Percentiles rank a stretch among this genome's conserved stretches.
These are phyloP conservation scores for Megalops cyprinoides DNA, from an alignment of 2,797 vertebrate species.

Conservation along the genomic window DNA sequence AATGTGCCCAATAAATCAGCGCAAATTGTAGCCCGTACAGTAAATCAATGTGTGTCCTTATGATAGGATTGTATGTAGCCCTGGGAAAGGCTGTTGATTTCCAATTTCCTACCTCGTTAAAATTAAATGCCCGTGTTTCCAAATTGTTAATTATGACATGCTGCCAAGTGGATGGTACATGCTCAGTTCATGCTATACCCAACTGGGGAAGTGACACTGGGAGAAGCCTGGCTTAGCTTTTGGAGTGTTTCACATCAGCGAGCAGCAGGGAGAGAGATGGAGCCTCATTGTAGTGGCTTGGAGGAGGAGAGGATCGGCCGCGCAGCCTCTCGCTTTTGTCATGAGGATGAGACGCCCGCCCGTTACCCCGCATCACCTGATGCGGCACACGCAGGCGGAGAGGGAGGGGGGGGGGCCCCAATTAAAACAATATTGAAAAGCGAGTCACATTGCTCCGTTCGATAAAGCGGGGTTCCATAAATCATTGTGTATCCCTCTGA, in stretches of 20 bases:
- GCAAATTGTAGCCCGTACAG: slow-evolving; percentile 53
- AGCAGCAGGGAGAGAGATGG: neutral
- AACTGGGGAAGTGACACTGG: neutral
- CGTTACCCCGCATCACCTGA: too few relatives aligned
- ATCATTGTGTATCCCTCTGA: too few relatives aligned
- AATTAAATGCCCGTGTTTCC: slow-evolving; percentile 44
- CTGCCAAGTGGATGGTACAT: slow-evolving; percentile 8
- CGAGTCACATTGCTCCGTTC: too few relatives aligned
- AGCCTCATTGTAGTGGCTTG: too few relatives aligned
- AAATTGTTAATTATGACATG: slow-evolving; percentile 51
- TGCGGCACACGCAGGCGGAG: too few relatives aligned
- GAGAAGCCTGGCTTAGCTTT: neutral
- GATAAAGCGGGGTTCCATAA: too few relatives aligned
- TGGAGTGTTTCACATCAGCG: neutral
- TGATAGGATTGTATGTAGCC: slow-evolving; percentile 47
- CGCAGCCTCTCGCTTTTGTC: too few relatives aligned
- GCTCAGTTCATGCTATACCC: neutral
- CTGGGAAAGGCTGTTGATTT: slow-evolving; percentile 59
- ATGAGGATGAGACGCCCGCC: too few relatives aligned
- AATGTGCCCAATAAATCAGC: slow-evolving; percentile 44
- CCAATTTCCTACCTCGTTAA: slow-evolving; percentile 57
- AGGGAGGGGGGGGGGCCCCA: too few relatives aligned
- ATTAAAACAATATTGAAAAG: too few relatives aligned
- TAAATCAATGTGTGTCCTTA: slow-evolving; percentile 52
- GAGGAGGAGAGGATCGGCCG: too few relatives aligned